Conservation (phyloP, 2,888 invertebrate species). For the Amblyteles armatorius region DNA sequence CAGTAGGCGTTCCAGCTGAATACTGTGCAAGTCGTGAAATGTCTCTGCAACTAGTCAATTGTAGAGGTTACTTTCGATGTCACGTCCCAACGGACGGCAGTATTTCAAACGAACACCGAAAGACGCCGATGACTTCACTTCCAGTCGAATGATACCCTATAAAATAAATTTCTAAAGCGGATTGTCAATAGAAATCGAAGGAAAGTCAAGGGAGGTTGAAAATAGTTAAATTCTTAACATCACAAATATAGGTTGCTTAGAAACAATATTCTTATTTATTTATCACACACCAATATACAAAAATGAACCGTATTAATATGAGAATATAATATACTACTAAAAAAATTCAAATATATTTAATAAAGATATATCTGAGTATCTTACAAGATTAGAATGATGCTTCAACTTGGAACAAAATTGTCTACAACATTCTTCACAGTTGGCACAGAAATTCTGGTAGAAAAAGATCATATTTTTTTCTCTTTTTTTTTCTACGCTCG, state of each 20-base stretch:
- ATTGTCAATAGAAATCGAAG: background rate
- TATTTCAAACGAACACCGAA: no score
- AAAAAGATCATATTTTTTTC: conserved; percentile 75
- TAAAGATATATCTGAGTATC: conserved; percentile 84
- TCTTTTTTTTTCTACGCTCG: conserved; percentile 72
- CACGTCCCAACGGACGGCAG: no score
- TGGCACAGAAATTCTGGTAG: conserved; percentile 84
- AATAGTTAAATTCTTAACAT: background rate
- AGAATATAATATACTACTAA: conserved; percentile 84
- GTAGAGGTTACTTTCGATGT: no score
- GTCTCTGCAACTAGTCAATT: no score
- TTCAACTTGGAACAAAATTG: conserved; percentile 74
- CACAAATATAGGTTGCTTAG: conserved; percentile 78
- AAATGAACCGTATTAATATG: conserved; percentile 84
- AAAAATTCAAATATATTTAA: conserved; percentile 84
- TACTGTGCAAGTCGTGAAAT: no score
- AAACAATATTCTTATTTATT: conserved; percentile 85
- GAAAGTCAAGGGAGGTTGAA: background rate
- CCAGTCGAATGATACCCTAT: no score
- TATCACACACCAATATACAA: conserved; percentile 85
- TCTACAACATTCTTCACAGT: conserved; percentile 84
- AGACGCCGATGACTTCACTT: no score
- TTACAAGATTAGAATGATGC: conserved; percentile 84
- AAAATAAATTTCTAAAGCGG: background rate
- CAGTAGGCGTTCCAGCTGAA: no score